A percentile compares a stretch with the other conserved stretches of the same genome.
These are phyloP conservation scores for Trachelus tabidus DNA, from an alignment of 2,888 invertebrate genomes.

Conservation along the genomic window DNA sequence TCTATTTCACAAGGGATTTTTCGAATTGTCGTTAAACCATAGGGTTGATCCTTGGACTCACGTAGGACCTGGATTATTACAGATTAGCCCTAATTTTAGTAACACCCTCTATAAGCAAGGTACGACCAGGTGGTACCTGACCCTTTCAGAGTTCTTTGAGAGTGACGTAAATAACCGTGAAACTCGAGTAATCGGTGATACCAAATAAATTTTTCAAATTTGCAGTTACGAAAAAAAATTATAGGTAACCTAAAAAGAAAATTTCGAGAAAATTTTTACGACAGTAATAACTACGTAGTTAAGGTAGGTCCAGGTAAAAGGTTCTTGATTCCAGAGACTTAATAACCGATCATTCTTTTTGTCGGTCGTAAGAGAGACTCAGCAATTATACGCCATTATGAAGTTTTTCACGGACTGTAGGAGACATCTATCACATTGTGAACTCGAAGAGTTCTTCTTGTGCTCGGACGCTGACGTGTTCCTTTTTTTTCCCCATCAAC, in stretches of 20 bases:
- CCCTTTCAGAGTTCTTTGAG: neutral
- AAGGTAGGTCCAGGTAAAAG: neutral
- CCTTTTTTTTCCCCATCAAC: neutral
- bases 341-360: neutral
- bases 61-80: neutral
- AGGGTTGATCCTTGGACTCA: neutral
- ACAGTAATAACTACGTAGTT: neutral
- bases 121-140: neutral
- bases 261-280: neutral
- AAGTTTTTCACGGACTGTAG: slow-evolving; percentile 40
- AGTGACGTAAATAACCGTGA: neutral
- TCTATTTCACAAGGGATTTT: neutral
- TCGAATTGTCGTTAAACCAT: neutral
- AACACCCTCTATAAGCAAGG: neutral
- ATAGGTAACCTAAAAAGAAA: slow-evolving; percentile 24
- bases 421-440: slow-evolving; percentile 13
- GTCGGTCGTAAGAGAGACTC: slow-evolving; percentile 50
- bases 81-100: neutral
- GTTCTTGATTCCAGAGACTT: neutral
- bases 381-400: slow-evolving; percentile 53
- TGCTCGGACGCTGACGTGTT: neutral
- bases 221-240: slow-evolving; percentile 30
- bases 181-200: slow-evolving; percentile 25
- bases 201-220: slow-evolving; percentile 3
- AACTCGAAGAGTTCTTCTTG: neutral